A percentile compares a stretch with the other conserved stretches of the same genome.
Conservation (phyloP, 2,888 invertebrate species). For the Anodontia alba region DNA sequence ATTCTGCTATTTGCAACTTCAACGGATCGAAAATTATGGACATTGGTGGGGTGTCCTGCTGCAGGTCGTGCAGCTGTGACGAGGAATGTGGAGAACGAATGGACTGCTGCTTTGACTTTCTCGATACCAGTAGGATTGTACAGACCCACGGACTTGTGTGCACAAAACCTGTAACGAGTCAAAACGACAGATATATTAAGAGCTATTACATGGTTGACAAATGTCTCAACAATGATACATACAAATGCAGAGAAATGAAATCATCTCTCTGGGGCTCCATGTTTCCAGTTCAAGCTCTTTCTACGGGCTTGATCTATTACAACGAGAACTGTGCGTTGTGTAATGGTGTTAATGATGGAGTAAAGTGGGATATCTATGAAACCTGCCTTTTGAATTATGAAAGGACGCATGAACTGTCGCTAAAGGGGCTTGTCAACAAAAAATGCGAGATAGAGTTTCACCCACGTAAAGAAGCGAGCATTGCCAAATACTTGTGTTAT, state of each 20-base stretch:
- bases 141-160: neutral
- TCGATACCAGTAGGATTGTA: neutral
- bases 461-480: neutral
- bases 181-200: neutral
- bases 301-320: neutral
- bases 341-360: neutral
- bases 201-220: neutral
- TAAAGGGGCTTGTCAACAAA: neutral
- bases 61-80: neutral
- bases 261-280: neutral
- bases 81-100: neutral
- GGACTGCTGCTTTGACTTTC: conserved; percentile 2
- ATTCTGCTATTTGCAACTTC: neutral
- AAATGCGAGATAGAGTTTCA: neutral
- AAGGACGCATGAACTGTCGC: neutral
- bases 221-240: neutral
- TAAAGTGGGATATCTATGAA: neutral
- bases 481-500: neutral
- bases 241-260: neutral
- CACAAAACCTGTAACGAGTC: neutral
- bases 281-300: neutral
- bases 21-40: neutral
- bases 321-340: neutral
- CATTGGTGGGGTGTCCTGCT: neutral
- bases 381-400: neutral